Evolutionary conservation across 1,140 invertebrate species (phyloP).

Genomic region (Probaryconus sp.): DNA sequence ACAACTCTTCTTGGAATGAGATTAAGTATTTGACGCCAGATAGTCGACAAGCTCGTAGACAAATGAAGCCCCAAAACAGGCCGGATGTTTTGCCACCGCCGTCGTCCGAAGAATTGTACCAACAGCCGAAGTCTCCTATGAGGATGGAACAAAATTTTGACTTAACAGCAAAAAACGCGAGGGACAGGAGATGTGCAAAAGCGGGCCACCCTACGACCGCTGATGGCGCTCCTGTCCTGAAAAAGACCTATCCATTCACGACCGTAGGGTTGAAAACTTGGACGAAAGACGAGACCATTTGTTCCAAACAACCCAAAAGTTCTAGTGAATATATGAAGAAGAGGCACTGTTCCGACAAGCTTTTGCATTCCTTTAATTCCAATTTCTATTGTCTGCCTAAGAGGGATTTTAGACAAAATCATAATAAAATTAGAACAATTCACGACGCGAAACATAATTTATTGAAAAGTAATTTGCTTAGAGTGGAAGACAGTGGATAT

Average conservation of each 20-base stretch:
- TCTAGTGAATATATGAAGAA: background rate
- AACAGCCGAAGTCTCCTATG: constrained; percentile 80
- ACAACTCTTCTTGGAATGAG: constrained; percentile 68
- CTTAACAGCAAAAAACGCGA: constrained; percentile 81
- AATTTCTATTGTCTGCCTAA: constrained; percentile 38
- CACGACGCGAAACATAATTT: constrained; percentile 1
- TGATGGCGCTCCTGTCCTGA: constrained; percentile 73
- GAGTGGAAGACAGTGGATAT: constrained; percentile 82
- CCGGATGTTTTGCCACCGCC: constrained; percentile 83
- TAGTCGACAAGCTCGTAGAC: constrained; percentile 82
- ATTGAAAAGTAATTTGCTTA: constrained; percentile 26
- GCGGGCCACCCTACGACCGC: constrained; percentile 75
- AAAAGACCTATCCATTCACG: constrained; percentile 12
- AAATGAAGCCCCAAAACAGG: constrained; percentile 77
- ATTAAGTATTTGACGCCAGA: constrained; percentile 67
- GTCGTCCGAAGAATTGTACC: constrained; percentile 80
- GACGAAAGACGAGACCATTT: constrained; percentile 28
- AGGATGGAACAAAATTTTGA: constrained; percentile 73
- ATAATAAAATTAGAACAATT: constrained; percentile 7
- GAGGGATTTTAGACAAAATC: constrained; percentile 1
- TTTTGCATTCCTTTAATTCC: constrained; percentile 26
- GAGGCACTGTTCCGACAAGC: constrained; percentile 3
- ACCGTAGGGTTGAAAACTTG: constrained; percentile 67
- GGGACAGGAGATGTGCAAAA: constrained; percentile 79
- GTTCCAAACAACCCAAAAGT: constrained; percentile 23